Conservation (phyloP, 1,140 invertebrate species). For the Neomicropteryx cornuta region DNA sequence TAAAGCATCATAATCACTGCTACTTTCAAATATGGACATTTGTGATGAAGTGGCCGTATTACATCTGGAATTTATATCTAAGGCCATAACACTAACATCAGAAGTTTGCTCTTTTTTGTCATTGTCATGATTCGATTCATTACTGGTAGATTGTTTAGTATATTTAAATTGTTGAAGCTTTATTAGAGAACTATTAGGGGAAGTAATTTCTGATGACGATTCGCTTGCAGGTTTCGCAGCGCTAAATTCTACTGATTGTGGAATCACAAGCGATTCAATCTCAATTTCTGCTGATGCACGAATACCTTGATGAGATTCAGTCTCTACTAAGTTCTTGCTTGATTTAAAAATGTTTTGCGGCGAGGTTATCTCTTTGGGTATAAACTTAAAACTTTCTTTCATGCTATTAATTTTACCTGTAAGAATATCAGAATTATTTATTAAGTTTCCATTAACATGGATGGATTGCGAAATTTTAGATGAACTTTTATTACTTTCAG, state of each 20-base stretch:
- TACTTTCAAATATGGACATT: constrained; percentile 37
- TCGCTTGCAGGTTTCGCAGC: too few relatives aligned
- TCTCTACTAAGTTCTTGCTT: too few relatives aligned
- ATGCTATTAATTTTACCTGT: constrained; percentile 4
- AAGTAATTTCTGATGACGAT: background rate
- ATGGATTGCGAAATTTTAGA: background rate
- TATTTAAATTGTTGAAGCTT: constrained; percentile 14
- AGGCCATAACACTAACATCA: background rate
- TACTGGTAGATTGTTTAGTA: constrained; percentile 3
- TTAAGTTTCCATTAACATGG: constrained; percentile 3
- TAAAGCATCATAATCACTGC: constrained; percentile 36
- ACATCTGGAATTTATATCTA: constrained; percentile 3
- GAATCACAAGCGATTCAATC: too few relatives aligned
- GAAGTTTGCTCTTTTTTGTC: background rate
- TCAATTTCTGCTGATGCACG: too few relatives aligned
- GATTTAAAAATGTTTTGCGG: too few relatives aligned
- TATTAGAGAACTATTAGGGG: constrained; percentile 9
- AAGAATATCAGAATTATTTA: constrained; percentile 4
- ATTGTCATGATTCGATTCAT: background rate
- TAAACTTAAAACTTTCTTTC: constrained; percentile 10
- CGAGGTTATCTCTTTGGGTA: constrained; percentile 7
- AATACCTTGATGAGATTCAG: too few relatives aligned
- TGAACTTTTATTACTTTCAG: constrained; percentile 11
- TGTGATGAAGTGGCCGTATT: constrained; percentile 19
- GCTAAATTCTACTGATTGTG: too few relatives aligned